A percentile compares a stretch with the other conserved stretches of the same genome.
Conservation (phyloP, 1,140 invertebrate genomes). For the Drosophila pallidifrons region DNA sequence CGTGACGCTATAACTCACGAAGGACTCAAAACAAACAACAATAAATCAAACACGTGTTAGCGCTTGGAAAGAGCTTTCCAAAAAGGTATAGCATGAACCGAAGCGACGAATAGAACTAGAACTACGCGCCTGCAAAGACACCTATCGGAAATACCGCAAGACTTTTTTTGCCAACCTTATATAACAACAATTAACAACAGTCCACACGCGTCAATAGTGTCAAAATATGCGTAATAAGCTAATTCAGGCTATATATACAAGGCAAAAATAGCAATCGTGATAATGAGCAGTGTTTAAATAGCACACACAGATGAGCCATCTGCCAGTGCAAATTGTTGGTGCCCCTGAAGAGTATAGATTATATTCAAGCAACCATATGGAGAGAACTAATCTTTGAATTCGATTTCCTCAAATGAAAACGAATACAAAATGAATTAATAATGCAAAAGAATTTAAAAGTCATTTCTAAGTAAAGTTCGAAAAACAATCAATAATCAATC, state of each 20-base stretch:
- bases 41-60: no score
- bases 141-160: no score
- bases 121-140: no score
- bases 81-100: no score
- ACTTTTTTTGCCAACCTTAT: no score
- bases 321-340: slow-evolving; percentile 2
- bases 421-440: neutral
- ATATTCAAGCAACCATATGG: neutral
- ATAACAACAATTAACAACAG: slow-evolving; percentile 44
- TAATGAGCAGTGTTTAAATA: slow-evolving; percentile 27
- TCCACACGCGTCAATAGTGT: slow-evolving; percentile 59
- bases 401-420: neutral
- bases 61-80: no score
- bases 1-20: no score
- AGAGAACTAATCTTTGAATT: neutral
- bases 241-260: slow-evolving; percentile 58
- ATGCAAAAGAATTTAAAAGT: no score
- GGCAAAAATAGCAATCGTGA: slow-evolving; percentile 30
- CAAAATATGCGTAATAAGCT: slow-evolving; percentile 66
- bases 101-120: no score
- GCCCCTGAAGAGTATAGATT: neutral
- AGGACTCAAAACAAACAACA: no score
- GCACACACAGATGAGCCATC: slow-evolving; percentile 16
- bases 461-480: neutral
- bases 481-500: no score